Evolutionary conservation across 92 coral and sea anemone genomes (phyloP).

Genomic region (Zoanthus sociatus): DNA sequence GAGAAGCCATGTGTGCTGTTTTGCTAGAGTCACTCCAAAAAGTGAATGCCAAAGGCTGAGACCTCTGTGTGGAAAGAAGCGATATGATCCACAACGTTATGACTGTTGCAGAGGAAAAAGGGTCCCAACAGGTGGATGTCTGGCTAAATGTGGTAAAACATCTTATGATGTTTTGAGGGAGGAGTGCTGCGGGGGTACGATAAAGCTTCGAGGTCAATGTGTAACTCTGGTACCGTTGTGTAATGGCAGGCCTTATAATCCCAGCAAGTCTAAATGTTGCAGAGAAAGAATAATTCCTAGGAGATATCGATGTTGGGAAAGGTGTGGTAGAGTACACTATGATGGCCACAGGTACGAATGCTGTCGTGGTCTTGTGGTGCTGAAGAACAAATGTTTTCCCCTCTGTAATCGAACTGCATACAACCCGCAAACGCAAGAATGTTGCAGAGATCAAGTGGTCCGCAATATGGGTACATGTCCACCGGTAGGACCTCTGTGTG

Average conservation of each 20-base stretch:
- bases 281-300: background rate
- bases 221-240: background rate
- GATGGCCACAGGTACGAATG: background rate
- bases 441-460: constrained; percentile 25
- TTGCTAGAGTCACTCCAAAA: background rate
- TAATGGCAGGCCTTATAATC: background rate
- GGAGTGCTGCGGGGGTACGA: constrained; percentile 18
- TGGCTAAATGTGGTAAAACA: background rate
- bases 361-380: constrained; percentile 3
- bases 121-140: background rate
- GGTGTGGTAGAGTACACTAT: constrained; percentile 2
- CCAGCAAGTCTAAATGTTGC: background rate
- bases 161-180: background rate
- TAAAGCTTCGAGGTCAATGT: constrained; percentile 8
- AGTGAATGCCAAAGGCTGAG: background rate
- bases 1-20: constrained; percentile 7
- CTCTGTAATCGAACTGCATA: background rate
- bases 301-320: background rate
- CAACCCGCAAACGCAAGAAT: constrained; percentile 1
- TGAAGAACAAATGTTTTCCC: background rate
- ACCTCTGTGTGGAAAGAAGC: constrained; percentile 2
- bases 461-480: constrained; percentile 6
- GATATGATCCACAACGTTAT: constrained; percentile 18
- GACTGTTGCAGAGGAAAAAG: constrained; percentile 32
- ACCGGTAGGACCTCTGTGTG: constrained; percentile 17